These are phyloP conservation scores for Sylvia atricapilla DNA, from an alignment of 2,113 vertebrate genomes.

Conservation along the genomic window DNA sequence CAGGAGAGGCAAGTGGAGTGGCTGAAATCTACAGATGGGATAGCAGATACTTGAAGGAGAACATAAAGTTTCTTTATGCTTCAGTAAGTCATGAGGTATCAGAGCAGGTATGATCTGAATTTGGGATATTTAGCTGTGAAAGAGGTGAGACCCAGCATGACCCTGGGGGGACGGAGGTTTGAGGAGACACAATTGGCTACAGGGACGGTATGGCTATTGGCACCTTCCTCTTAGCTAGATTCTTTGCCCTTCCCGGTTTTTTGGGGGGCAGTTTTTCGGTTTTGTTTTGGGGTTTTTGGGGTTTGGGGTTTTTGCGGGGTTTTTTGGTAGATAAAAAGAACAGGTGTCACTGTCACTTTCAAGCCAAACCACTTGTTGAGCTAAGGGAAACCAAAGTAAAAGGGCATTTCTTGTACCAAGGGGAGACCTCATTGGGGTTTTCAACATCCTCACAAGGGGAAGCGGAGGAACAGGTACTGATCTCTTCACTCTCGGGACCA, in stretches of 20 bases:
- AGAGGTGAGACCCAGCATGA: not conserved
- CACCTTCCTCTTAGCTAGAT: not conserved
- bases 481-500: rapidly evolving
- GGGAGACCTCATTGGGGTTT: not conserved
- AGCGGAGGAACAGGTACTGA: rapidly evolving
- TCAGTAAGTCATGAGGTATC: not conserved
- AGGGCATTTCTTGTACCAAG: not conserved
- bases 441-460: rapidly evolving
- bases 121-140: not conserved
- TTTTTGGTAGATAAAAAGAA: not conserved
- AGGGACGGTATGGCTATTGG: not conserved
- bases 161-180: not conserved
- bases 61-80: rapidly evolving
- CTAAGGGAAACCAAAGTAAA: not conserved
- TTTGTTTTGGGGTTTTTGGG: not conserved
- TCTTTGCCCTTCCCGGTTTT: not conserved
- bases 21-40: not conserved
- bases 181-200: not conserved
- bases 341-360: not conserved
- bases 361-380: not conserved
- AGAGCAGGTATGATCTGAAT: not conserved
- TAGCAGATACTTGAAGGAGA: not conserved
- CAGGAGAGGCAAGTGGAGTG: not conserved
- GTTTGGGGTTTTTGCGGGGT: not conserved
- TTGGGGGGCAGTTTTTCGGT: not conserved